Percentiles rank a stretch among this genome's conserved stretches.
phyloP scores from a whole-genome alignment of 2,113 vertebrate species.

The Genyomyrus donnyi region DNA sequence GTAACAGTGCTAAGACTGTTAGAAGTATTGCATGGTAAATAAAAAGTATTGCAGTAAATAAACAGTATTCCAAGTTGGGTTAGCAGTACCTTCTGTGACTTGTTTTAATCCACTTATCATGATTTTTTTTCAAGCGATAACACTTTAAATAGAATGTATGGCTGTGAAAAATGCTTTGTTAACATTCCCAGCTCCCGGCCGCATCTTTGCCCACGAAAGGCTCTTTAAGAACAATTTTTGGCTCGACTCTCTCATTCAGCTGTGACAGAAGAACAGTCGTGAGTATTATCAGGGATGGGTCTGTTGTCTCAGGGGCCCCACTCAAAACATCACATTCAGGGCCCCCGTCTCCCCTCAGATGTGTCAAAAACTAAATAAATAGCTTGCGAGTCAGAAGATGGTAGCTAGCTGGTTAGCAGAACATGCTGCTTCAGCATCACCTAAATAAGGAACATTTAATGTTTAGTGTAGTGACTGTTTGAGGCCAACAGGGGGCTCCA shows the following conservation, averaged over 20 bases:
- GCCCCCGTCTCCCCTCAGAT: not conserved
- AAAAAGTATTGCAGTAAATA: not conserved
- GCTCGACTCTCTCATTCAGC: constrained; percentile 65
- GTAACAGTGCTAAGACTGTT: not conserved
- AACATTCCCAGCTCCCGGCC: constrained; percentile 46
- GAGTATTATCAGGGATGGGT: constrained; percentile 41
- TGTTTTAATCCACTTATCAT: not conserved
- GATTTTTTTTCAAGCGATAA: not conserved
- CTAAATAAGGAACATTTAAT: not conserved
- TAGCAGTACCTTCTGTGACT: not conserved
- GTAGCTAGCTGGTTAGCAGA: not conserved
- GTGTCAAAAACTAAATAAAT: not conserved
- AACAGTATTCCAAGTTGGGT: not conserved
- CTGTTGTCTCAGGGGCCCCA: not conserved
- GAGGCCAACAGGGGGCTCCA: no score
- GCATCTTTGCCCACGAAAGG: constrained; percentile 47
- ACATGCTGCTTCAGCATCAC: not conserved
- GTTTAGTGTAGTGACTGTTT: not conserved
- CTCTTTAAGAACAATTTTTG: constrained; percentile 67
- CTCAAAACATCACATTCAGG: not conserved
- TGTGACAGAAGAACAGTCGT: constrained; percentile 70
- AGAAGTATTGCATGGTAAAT: not conserved
- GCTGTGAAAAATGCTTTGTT: not conserved
- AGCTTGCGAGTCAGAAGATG: not conserved
- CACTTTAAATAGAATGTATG: not conserved